These are phyloP conservation scores for Adelognathus sp. DNA, from an alignment of 2,888 invertebrate species.

Conservation along the genomic window DNA sequence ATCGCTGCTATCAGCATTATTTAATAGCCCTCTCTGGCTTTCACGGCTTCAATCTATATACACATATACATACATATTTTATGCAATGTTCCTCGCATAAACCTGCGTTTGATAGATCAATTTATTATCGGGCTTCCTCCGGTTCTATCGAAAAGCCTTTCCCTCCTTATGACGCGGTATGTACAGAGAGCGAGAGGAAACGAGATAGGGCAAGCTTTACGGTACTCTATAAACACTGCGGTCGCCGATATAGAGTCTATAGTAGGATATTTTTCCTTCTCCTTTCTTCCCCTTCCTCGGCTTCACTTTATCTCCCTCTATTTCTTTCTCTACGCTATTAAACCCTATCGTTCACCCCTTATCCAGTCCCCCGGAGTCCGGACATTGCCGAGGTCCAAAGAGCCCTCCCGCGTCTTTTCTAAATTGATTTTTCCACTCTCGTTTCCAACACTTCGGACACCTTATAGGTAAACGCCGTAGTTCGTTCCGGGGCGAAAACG, in stretches of 20 bases:
- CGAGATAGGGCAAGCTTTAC: slow-evolving; percentile 31
- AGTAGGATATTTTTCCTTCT: not conserved
- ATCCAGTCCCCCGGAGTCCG: slow-evolving; percentile 24
- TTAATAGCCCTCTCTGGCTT: slow-evolving; percentile 14
- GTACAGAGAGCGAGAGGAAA: not conserved
- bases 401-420: slow-evolving; percentile 37
- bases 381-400: slow-evolving; percentile 35
- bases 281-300: not conserved
- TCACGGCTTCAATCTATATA: slow-evolving; percentile 8
- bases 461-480: not conserved
- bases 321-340: slow-evolving; percentile 27
- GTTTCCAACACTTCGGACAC: not conserved
- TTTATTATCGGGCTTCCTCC: slow-evolving; percentile 48
- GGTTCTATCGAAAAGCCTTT: slow-evolving; percentile 15
- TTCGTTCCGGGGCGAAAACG: not conserved
- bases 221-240: slow-evolving; percentile 3
- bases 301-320: not conserved
- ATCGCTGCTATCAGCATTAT: slow-evolving; percentile 42
- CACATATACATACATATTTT: slow-evolving; percentile 12
- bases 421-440: slow-evolving; percentile 48
- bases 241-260: not conserved
- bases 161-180: not conserved
- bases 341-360: slow-evolving; percentile 37
- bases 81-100: slow-evolving; percentile 47
- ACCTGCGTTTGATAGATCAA: slow-evolving; percentile 55